phyloP scores from a whole-genome alignment of 2,888 invertebrate genomes.

The Chymomyza fuscimana region DNA sequence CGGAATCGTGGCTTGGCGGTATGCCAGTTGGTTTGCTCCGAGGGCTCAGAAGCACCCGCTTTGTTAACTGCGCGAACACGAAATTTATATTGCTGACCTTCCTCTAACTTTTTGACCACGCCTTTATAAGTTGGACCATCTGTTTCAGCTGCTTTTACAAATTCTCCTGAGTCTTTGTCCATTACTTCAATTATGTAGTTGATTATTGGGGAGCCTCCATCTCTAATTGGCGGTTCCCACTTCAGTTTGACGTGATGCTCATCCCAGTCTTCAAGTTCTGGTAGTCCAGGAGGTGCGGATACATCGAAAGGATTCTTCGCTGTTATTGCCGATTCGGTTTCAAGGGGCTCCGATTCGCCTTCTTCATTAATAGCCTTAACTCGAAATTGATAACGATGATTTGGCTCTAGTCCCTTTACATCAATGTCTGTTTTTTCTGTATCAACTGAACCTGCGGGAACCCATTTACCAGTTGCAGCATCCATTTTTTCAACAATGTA shows the following conservation, averaged over 20 bases:
- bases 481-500: conserved; percentile 98
- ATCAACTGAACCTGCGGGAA: conserved; percentile 90
- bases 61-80: conserved; percentile 96
- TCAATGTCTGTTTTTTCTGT: conserved; percentile 90
- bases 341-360: conserved; percentile 97
- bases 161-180: conserved; percentile 91
- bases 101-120: conserved; percentile 92
- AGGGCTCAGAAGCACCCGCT: conserved; percentile 95
- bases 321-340: conserved; percentile 91
- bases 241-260: conserved; percentile 94
- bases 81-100: conserved; percentile 98
- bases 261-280: conserved; percentile 94
- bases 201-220: conserved; percentile 96
- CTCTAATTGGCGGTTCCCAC: conserved; percentile 94
- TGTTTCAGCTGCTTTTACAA: conserved; percentile 91
- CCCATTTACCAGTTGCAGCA: conserved; percentile 91
- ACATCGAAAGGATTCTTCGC: conserved; percentile 99
- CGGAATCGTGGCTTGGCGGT: conserved; percentile 93
- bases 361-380: conserved; percentile 98
- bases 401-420: conserved; percentile 92
- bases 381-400: conserved; percentile 98
- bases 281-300: conserved; percentile 92
- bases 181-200: conserved; percentile 95
- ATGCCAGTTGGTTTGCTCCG: conserved; percentile 95
- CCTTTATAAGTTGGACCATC: conserved; percentile 92